Evolutionary conservation across 2,797 vertebrate species (phyloP), one percentile per base, ranked within the genome.

Genomic region (Danio aesculapii): DNA sequence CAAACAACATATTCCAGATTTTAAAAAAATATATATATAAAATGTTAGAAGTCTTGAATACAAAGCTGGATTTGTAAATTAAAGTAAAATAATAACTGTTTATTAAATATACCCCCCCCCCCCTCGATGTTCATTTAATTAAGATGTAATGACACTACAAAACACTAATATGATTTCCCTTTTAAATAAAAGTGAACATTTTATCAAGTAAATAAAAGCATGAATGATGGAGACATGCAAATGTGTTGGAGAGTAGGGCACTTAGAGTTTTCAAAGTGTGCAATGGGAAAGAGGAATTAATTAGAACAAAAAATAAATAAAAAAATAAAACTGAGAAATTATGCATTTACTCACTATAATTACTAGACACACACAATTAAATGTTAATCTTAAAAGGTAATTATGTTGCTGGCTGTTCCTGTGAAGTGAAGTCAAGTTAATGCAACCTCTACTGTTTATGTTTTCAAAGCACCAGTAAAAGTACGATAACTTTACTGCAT

Each of bases 351-450:
- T 70, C 30, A 59, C 44, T 49, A 61, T 78, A 61, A 78, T 59
- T 69, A 61, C 16, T 19, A 68, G 8, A n/a, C n/a, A 19, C 11
- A 57, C 39, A 47, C 16, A 77, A 77, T 58, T 17, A 49, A 41
- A 68, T 77, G 16, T 47, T 77, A 8, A 67, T 67, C 19, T 77
- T 67, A 68, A 77, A 67, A 77, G 52, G 52, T 41, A 47, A 77
- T 77, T 68, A 77, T 77, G 44, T 19, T 62, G 47, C 47, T 16
- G 9, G 8, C 66, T 69, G 66, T 55, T 70, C n/a, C 21, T 6
- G 3, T 50, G 14, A 21, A 61, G 57, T 50, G 11, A 78, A 13
- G 46, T 69, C 14, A 8, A 47, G 21, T 49, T 49, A 61, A 30
- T 49, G 19, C 46, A 49, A 16, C 39, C 64, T 47, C 43, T 47